A percentile compares a stretch with the other conserved stretches of the same genome.
phyloP scores from a whole-genome alignment of 2,113 vertebrate species.

The Pseudorectes ferrugineus region DNA sequence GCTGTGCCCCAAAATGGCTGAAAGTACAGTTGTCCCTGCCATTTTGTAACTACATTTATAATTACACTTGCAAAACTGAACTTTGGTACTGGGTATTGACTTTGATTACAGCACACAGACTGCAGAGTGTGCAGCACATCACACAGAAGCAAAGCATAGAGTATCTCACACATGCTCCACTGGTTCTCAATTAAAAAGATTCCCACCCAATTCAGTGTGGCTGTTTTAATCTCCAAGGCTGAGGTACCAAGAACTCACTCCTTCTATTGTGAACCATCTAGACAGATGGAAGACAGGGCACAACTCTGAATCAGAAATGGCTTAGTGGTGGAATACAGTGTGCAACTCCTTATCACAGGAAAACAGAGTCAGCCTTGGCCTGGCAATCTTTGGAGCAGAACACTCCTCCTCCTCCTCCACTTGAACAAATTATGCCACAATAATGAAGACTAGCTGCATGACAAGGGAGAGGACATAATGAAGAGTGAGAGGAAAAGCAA shows the following conservation, averaged over 20 bases:
- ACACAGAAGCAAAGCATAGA: background rate
- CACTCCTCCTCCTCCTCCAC: background rate
- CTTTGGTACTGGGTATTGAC: background rate
- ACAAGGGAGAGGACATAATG: background rate
- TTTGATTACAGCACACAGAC: background rate
- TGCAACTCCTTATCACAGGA: conserved; percentile 8
- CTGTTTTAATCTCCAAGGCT: conserved; percentile 20
- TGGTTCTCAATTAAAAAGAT: conserved; percentile 41
- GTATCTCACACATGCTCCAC: background rate
- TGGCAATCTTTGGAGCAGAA: conserved; percentile 7
- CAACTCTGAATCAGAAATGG: background rate
- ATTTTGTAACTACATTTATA: background rate
- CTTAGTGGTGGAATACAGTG: background rate
- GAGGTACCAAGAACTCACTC: background rate
- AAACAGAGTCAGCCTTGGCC: conserved; percentile 19
- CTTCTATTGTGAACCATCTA: background rate
- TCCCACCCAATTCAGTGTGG: background rate
- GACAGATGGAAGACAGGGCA: background rate
- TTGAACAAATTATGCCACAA: background rate
- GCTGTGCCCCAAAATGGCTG: background rate
- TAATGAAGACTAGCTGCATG: background rate
- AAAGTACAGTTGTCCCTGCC: background rate
- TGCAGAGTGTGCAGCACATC: background rate
- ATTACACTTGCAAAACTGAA: background rate
- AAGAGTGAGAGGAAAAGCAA: background rate